Evolutionary conservation across 2,888 invertebrate genomes (phyloP).

Genomic region (Nomada ruficornis): DNA sequence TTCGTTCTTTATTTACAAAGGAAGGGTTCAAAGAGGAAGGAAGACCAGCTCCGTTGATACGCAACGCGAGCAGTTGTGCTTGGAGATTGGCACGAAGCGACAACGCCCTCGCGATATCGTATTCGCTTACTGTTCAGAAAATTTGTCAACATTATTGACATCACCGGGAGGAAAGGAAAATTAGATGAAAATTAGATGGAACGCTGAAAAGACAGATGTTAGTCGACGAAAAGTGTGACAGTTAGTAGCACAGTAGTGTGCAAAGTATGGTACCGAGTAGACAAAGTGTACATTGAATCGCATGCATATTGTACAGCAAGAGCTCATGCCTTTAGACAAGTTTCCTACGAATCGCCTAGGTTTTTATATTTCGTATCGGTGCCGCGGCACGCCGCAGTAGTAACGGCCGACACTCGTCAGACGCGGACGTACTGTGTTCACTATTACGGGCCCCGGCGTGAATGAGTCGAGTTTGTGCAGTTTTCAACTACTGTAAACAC

Average conservation of each 20-base stretch:
- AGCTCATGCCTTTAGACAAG: slow-evolving; percentile 60
- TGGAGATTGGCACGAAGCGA: neutral
- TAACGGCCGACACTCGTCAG: slow-evolving; percentile 33
- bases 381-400: slow-evolving; percentile 30
- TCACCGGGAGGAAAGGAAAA: neutral
- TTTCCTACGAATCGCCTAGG: slow-evolving; percentile 7
- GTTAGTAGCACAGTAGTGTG: slow-evolving; percentile 20
- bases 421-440: slow-evolving; percentile 6
- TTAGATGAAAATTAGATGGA: slow-evolving; percentile 27
- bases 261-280: slow-evolving; percentile 35
- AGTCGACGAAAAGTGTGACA: slow-evolving; percentile 47
- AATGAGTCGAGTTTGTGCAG: slow-evolving; percentile 23
- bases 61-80: neutral
- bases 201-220: slow-evolving; percentile 63
- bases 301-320: slow-evolving; percentile 63
- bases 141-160: neutral
- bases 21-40: slow-evolving; percentile 28
- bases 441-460: neutral
- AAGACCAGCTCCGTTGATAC: neutral
- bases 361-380: neutral
- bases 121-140: neutral
- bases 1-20: slow-evolving; percentile 71
- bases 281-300: slow-evolving; percentile 56
- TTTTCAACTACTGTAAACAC: slow-evolving; percentile 48
- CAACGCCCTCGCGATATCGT: neutral